phyloP scores from a whole-genome alignment of 2,113 vertebrate genomes.

The Sander vitreus region DNA sequence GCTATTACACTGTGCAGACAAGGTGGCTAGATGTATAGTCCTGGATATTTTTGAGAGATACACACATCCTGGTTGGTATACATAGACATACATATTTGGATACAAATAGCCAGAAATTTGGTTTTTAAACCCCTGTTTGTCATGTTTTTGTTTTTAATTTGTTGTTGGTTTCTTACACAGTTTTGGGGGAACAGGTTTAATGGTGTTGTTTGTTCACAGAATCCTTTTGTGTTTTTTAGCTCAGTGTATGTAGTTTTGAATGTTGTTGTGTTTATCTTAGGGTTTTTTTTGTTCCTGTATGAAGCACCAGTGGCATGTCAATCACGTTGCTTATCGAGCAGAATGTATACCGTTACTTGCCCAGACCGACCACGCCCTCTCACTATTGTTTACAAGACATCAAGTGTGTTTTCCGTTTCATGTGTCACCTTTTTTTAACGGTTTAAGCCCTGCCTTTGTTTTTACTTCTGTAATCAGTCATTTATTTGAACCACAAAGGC shows the following conservation, averaged over 20 bases:
- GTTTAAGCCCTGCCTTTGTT: slow-evolving; percentile 74
- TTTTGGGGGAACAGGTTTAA: slow-evolving; percentile 35
- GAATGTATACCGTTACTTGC: slow-evolving; percentile 84
- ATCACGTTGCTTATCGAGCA: slow-evolving; percentile 79
- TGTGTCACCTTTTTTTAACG: slow-evolving; percentile 46
- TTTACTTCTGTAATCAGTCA: slow-evolving; percentile 60
- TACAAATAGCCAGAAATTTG: slow-evolving; percentile 51
- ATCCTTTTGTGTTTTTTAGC: slow-evolving; percentile 66
- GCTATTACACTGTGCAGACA: slow-evolving; percentile 79
- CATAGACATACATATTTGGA: slow-evolving; percentile 52
- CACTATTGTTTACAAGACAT: slow-evolving; percentile 84
- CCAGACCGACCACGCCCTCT: slow-evolving; percentile 72
- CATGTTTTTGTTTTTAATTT: slow-evolving; percentile 44
- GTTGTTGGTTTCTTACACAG: slow-evolving; percentile 52
- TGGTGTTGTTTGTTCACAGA: slow-evolving; percentile 64
- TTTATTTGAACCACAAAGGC: slow-evolving; percentile 79
- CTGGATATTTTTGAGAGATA: slow-evolving; percentile 51
- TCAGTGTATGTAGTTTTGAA: slow-evolving; percentile 65
- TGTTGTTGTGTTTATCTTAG: slow-evolving; percentile 68
- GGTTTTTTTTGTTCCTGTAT: slow-evolving; percentile 62
- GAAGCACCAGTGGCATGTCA: slow-evolving; percentile 81
- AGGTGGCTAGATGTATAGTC: slow-evolving; percentile 74
- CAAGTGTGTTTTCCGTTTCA: slow-evolving; percentile 69
- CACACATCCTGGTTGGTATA: slow-evolving; percentile 56
- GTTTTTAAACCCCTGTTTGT: slow-evolving; percentile 42